A percentile compares a stretch with the other conserved stretches of the same genome.
Evolutionary conservation across 2,797 vertebrate species (phyloP).

Genomic region (Craterocephalus amniculus): DNA sequence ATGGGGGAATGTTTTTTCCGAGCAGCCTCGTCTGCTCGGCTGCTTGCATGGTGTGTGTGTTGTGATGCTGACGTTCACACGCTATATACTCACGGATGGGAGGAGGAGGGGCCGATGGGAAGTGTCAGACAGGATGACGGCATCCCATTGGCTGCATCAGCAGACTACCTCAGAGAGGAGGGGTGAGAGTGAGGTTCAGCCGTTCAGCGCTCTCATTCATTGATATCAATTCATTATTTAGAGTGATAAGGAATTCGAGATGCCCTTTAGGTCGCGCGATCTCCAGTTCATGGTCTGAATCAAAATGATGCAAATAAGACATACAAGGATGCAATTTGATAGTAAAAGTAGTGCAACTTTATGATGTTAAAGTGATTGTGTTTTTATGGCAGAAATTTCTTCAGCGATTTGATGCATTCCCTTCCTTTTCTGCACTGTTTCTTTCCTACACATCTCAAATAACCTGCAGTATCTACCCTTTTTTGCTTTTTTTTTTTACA

Average conservation of each 20-base stretch:
- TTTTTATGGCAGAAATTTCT: too few relatives aligned
- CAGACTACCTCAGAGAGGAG: constrained; percentile 54
- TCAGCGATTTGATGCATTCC: too few relatives aligned
- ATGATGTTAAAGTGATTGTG: too few relatives aligned
- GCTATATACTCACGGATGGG: constrained; percentile 71
- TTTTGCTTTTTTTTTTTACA: neutral
- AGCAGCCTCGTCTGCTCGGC: constrained; percentile 38
- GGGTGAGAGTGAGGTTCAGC: constrained; percentile 54
- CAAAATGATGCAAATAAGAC: neutral
- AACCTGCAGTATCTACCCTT: too few relatives aligned
- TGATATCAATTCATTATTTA: constrained; percentile 74
- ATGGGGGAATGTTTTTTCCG: constrained; percentile 38
- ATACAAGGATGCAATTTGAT: neutral
- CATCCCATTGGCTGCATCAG: constrained; percentile 66
- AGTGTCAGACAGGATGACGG: constrained; percentile 31
- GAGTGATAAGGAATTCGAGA: constrained; percentile 54
- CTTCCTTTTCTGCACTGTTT: neutral
- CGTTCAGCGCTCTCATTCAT: constrained; percentile 63
- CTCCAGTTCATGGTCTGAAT: neutral
- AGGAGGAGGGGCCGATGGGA: constrained; percentile 62
- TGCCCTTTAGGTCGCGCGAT: neutral
- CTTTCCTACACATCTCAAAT: neutral
- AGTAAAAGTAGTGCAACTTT: neutral
- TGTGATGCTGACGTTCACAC: constrained; percentile 66
- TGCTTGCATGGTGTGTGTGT: constrained; percentile 45